phyloP scores from a whole-genome alignment of 1,140 invertebrate genomes.

The Caerostris darwini region DNA sequence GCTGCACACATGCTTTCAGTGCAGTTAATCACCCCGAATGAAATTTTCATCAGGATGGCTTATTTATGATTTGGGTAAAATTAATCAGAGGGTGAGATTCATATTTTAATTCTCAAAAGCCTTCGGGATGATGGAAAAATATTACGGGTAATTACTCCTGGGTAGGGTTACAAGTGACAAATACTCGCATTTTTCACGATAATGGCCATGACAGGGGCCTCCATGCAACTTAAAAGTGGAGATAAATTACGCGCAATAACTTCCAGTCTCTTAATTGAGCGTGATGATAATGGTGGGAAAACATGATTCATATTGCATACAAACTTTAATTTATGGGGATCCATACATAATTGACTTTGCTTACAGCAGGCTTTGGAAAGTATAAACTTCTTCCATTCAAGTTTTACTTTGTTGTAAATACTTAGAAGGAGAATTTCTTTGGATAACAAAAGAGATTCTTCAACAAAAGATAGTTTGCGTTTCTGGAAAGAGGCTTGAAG shows the following conservation, averaged over 20 bases:
- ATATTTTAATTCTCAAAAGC: not conserved
- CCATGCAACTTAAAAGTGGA: not conserved
- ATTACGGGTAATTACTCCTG: conserved; percentile 25
- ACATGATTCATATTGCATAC: too few relatives aligned
- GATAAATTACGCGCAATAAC: not conserved
- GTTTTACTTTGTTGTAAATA: too few relatives aligned
- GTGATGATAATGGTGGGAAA: not conserved
- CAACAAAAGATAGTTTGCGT: too few relatives aligned
- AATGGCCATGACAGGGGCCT: not conserved
- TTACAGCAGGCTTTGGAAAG: too few relatives aligned
- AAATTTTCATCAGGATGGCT: conserved; percentile 38
- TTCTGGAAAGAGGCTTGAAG: too few relatives aligned
- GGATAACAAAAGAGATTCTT: too few relatives aligned
- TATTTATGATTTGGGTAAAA: conserved; percentile 29
- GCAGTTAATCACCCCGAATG: conserved; percentile 40
- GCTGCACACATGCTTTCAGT: not conserved
- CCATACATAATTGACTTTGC: too few relatives aligned
- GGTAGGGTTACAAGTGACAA: conserved; percentile 21
- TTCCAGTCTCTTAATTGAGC: not conserved
- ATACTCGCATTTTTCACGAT: conserved; percentile 31
- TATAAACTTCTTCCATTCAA: too few relatives aligned
- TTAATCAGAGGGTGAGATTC: conserved; percentile 32
- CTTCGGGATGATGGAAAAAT: not conserved
- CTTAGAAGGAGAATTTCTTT: too few relatives aligned
- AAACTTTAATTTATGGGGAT: too few relatives aligned